Evolutionary conservation across 1,140 invertebrate genomes (phyloP).

Genomic region (Drosophila rhopaloa): DNA sequence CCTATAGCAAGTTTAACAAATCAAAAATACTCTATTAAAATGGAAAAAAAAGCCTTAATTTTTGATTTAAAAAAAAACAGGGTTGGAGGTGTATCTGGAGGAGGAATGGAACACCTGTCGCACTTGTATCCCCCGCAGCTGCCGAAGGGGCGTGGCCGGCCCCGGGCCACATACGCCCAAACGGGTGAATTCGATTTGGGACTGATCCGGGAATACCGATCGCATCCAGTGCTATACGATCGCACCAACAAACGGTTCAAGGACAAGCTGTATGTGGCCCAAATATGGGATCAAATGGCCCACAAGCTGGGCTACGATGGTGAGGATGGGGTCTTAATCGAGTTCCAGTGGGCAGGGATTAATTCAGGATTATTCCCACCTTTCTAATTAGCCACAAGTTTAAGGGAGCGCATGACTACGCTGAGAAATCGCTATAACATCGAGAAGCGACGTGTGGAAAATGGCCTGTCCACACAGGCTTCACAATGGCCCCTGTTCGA

Average conservation of each 20-base stretch:
- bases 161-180: constrained; percentile 68
- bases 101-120: constrained; percentile 24
- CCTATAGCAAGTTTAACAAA: not conserved
- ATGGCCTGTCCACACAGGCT: constrained; percentile 27
- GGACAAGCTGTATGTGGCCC: constrained; percentile 69
- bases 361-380: not conserved
- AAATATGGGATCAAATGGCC: constrained; percentile 78
- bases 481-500: constrained; percentile 83
- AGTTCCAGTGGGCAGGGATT: not conserved
- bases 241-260: constrained; percentile 71
- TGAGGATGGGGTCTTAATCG: constrained; percentile 25
- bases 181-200: constrained; percentile 82
- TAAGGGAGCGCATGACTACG: constrained; percentile 82
- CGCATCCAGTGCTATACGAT: constrained; percentile 76
- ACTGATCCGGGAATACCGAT: constrained; percentile 77
- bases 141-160: constrained; percentile 72
- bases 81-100: not conserved
- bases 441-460: constrained; percentile 80
- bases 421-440: constrained; percentile 83
- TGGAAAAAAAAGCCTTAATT: not conserved
- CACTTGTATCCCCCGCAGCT: constrained; percentile 26
- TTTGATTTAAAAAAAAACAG: constrained; percentile 7
- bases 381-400: constrained; percentile 56
- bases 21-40: constrained; percentile 4
- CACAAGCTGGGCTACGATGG: constrained; percentile 82